Percentiles rank a stretch among this genome's conserved stretches.
Conservation (phyloP, 2,888 invertebrate genomes). For the Ischnus inquisitorius region DNA sequence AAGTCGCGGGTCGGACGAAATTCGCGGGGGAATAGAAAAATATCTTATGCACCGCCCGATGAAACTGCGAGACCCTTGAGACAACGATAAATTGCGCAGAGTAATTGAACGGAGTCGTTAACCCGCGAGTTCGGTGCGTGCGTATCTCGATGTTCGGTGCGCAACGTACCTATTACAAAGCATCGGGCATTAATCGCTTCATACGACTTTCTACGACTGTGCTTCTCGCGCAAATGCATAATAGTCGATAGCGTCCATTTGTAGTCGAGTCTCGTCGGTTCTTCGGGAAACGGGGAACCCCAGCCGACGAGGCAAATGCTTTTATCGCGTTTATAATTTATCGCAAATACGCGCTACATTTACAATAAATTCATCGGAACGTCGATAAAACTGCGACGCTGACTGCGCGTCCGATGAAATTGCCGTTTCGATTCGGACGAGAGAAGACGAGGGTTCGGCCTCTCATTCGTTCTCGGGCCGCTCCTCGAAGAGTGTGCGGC, state of each 20-base stretch:
- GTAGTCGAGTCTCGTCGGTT: slow-evolving; percentile 48
- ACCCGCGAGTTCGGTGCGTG: too few relatives aligned
- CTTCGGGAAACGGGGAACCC: slow-evolving; percentile 43
- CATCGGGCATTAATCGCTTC: slow-evolving; percentile 8
- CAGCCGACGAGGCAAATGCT: slow-evolving; percentile 15
- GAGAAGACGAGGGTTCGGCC: neutral
- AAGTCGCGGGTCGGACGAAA: slow-evolving; percentile 28
- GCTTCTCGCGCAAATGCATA: slow-evolving; percentile 14
- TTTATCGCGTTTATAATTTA: slow-evolving; percentile 16
- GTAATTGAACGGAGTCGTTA: too few relatives aligned
- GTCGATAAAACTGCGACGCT: slow-evolving; percentile 5
- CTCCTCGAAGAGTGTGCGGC: neutral
- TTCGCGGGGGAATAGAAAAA: slow-evolving; percentile 1
- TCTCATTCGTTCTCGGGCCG: neutral
- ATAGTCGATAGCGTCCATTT: slow-evolving; percentile 43
- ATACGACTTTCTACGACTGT: slow-evolving; percentile 49
- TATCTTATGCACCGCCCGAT: neutral
- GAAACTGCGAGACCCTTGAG: neutral
- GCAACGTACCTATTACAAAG: neutral
- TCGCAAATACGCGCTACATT: slow-evolving; percentile 13
- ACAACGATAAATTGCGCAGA: neutral
- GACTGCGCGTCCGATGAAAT: slow-evolving; percentile 8
- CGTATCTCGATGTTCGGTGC: too few relatives aligned
- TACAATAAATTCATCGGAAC: slow-evolving; percentile 29
- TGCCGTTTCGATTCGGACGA: neutral